A percentile compares a stretch with the other conserved stretches of the same genome.
Evolutionary conservation across 2,888 invertebrate species (phyloP).

Genomic region (Coleophora flavipennella): DNA sequence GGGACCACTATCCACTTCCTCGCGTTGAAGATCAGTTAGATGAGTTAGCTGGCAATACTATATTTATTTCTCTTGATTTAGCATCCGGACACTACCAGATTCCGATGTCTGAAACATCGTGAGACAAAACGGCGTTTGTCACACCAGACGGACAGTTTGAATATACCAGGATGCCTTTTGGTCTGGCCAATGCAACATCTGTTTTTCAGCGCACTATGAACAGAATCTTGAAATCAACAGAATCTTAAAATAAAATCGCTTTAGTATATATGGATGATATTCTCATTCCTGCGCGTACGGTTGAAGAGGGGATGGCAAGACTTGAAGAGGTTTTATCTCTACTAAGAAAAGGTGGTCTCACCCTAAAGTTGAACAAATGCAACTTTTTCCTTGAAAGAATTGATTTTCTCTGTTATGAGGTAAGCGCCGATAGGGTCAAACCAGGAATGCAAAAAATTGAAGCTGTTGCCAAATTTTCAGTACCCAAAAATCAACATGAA

Average conservation of each 20-base stretch:
- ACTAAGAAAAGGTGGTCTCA: constrained; percentile 13
- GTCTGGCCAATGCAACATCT: constrained; percentile 36
- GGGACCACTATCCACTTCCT: constrained; percentile 17
- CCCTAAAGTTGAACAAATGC: constrained; percentile 20
- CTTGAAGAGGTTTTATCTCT: constrained; percentile 12
- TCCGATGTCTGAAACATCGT: constrained; percentile 21
- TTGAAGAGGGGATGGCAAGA: constrained; percentile 8
- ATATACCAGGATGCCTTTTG: constrained; percentile 22
- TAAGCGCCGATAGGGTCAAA: background rate
- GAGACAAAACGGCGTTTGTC: constrained; percentile 31
- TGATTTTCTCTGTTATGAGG: background rate
- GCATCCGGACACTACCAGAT: constrained; percentile 15
- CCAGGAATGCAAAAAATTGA: background rate
- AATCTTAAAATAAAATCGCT: constrained; percentile 8
- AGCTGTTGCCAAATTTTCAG: no score
- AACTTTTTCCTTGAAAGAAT: background rate
- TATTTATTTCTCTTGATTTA: constrained; percentile 19
- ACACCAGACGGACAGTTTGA: constrained; percentile 35
- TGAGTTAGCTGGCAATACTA: constrained; percentile 15
- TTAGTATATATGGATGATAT: constrained; percentile 15
- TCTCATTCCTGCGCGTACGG: constrained; percentile 5
- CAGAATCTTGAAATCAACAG: constrained; percentile 13
- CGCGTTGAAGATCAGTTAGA: constrained; percentile 29
- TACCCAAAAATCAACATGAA: no score
- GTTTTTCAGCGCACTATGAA: constrained; percentile 32